phyloP scores from a whole-genome alignment of 2,113 vertebrate species.

The Azemiops feae region DNA sequence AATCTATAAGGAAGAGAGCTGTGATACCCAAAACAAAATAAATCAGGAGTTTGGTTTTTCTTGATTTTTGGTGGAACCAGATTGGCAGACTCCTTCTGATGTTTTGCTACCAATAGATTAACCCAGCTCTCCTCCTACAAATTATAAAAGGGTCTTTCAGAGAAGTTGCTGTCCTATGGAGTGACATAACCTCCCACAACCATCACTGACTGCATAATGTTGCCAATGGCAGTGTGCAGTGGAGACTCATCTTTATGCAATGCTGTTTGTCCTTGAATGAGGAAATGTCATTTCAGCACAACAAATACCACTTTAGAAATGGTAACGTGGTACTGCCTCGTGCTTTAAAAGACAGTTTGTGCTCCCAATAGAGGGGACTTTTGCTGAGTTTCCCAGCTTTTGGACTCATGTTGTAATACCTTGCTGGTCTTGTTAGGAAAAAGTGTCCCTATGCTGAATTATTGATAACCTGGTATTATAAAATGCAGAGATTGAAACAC shows the following conservation, averaged over 20 bases:
- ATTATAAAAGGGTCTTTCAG: not conserved
- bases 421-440: not conserved
- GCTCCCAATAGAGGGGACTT: not conserved
- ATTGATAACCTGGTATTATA: not conserved
- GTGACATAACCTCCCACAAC: not conserved
- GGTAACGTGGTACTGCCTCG: not conserved
- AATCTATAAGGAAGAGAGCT: not conserved
- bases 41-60: not conserved
- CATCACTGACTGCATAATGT: not conserved
- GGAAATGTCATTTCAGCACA: not conserved
- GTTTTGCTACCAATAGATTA: not conserved
- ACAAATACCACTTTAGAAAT: not conserved
- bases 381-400: not conserved
- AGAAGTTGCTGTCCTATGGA: not conserved
- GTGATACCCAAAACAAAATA: not conserved
- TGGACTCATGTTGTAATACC: not conserved
- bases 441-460: not conserved
- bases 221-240: not conserved
- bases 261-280: not conserved
- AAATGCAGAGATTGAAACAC: not conserved
- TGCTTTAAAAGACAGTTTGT: not conserved
- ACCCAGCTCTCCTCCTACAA: not conserved
- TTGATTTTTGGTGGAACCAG: not conserved
- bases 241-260: not conserved
- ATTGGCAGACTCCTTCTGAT: not conserved